Evolutionary conservation across 2,888 invertebrate species (phyloP), one percentile per base, ranked within the genome.

Genomic region (Lumbricus terrestris): DNA sequence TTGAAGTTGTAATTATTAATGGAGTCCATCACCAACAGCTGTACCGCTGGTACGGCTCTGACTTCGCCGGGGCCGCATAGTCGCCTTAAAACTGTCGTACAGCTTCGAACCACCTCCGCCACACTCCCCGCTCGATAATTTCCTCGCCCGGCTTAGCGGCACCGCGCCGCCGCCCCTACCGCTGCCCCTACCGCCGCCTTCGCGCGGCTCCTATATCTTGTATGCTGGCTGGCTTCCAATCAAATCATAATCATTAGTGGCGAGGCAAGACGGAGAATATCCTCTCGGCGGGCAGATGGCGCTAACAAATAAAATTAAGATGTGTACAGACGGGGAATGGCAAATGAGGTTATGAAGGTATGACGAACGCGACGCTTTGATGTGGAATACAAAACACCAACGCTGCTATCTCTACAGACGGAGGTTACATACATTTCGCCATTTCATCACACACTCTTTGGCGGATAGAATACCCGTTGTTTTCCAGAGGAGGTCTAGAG

Each of bases 1-100:
- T 85, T 85, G 85, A 85, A 85, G 85, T 85, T 34, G 85, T 85
- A 34, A 85, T 85, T 35, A 85, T 85, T 85, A 85, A 85, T 85
- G 85, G 85, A 85, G 34, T 85, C 85, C 16, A 35, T 85, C 85
- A 85, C 85, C 37, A 23, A 69, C 69, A 69, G 69, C 69, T 69
- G 69, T 8, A 69, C 69, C n/a, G 69, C 13, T n/a, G n/a, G n/a
- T n/a, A 69, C 29, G 69, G 69, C 69, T 0, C 69, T 69, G 69
- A 69, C 69, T 69, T 47, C 47, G 47, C 3, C 47, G n/a, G 69
- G 69, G 29, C 69, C 8, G 69, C n/a, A 5, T n/a, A 69, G 69
- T 69, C 69, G 69, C 69, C 69, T 69, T 69, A 69, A 69, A 69
- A 69, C 69, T 69, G 69, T 69, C 69, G 69, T 69, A 69, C 69